Base-by-base conservation (phyloP, 1,140 invertebrate species). In the Atopsyche davidsoni region DNA sequence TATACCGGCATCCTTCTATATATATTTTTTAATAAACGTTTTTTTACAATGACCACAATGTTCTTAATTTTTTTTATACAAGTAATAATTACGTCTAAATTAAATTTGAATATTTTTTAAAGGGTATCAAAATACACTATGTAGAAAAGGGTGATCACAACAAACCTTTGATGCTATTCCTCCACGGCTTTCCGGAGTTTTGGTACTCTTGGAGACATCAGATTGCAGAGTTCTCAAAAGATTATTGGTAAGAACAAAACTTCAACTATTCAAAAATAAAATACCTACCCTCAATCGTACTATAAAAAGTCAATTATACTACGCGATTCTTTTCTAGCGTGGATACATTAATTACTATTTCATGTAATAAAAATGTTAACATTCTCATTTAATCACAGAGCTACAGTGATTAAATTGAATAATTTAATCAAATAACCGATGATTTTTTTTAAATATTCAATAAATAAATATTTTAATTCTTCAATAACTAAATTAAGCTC, bases 181-280 rank as follows among this genome's bases (percentile, higher is more conserved):
- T 85, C 3, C 82, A 85, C 57, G 82, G 82, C 3, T 85, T 81
- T 56, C 82, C 82, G 0, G 81, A 84, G 58, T 82, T 82, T 57
- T 85, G 82, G 82, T 85, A 79, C 59, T 79, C 76, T 2, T 85
- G 80, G 80, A 61, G 80, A 13, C 66, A 80, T 62, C 82, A 85
- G 60, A 64, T 84, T 9, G 64, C 72, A 18, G 69, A 81, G 31
- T 82, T 84, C 55, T 69, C 75, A 10, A 72, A 75, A 57, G 71
- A 79, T 52, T 79, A 82, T 64, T 79, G 81, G 80, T 81, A 63
- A 62, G 55, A 53, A 41, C 4, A 36, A 36, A 23, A 13, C 17
- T 23, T 40, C 52, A 17, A 18, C 34, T 46, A 18, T 11, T 4
- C 2, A 46, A 38, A 18, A 35, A 23, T 46, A 48, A 34, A 6